Percentiles rank a stretch among this genome's conserved stretches.
Evolutionary conservation across 2,797 vertebrate species (phyloP).

Genomic region (Thalassophryne amazonica): DNA sequence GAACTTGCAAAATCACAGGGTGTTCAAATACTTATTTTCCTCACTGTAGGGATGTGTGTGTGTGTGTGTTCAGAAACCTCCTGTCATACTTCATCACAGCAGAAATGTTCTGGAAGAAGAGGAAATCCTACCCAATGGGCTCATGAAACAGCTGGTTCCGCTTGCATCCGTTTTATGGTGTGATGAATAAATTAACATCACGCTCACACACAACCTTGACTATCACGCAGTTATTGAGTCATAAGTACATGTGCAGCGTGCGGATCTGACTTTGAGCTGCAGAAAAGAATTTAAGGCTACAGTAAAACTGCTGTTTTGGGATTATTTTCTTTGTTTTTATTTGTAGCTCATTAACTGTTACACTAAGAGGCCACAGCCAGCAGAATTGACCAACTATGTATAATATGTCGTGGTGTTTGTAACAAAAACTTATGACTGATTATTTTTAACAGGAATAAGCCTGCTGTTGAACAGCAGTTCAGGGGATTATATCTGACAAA

Average conservation of each 20-base stretch:
- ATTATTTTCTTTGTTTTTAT: too few relatives aligned
- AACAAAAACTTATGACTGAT: too few relatives aligned
- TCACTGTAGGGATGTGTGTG: background rate
- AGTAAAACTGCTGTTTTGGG: background rate
- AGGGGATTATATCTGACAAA: too few relatives aligned
- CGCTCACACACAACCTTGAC: slow-evolving; percentile 12
- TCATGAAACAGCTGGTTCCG: slow-evolving; percentile 63
- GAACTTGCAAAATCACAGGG: too few relatives aligned
- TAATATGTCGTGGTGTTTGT: too few relatives aligned
- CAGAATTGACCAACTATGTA: too few relatives aligned
- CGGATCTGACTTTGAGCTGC: background rate
- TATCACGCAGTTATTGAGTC: slow-evolving; percentile 28
- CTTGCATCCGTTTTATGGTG: slow-evolving; percentile 53
- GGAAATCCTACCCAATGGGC: slow-evolving; percentile 62
- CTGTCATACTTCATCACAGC: slow-evolving; percentile 34
- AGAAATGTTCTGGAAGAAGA: slow-evolving; percentile 54
- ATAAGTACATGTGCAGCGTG: slow-evolving; percentile 1
- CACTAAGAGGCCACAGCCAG: too few relatives aligned
- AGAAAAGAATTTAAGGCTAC: background rate
- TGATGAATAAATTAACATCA: slow-evolving; percentile 43
- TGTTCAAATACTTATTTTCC: too few relatives aligned
- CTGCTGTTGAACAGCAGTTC: too few relatives aligned
- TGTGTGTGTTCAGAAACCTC: slow-evolving; percentile 32
- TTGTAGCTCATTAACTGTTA: too few relatives aligned
- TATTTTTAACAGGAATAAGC: too few relatives aligned